Conservation (phyloP, 2,797 vertebrate species). For the Protonibea diacanthus region DNA sequence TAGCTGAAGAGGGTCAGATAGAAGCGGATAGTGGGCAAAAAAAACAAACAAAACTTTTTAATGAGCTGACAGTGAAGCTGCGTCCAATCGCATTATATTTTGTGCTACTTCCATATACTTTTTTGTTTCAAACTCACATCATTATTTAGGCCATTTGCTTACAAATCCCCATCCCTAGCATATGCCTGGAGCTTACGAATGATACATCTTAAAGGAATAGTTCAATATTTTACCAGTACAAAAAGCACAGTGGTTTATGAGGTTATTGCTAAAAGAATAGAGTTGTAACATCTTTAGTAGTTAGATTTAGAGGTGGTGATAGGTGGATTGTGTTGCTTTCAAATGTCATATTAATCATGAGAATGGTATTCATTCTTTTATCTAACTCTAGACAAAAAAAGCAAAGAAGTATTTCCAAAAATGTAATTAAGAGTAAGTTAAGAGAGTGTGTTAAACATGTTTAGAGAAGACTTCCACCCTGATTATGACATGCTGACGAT, state of each 20-base stretch:
- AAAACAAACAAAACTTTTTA: slow-evolving; percentile 19
- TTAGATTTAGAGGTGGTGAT: background rate
- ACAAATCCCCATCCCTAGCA: slow-evolving; percentile 4
- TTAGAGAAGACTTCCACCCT: background rate
- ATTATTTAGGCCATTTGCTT: background rate
- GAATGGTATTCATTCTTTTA: background rate
- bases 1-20: slow-evolving; percentile 38
- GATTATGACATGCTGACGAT: slow-evolving; percentile 4
- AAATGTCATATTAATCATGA: background rate
- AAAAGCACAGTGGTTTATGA: background rate
- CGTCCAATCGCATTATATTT: background rate
- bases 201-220: background rate
- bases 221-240: background rate
- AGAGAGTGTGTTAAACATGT: background rate
- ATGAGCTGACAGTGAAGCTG: slow-evolving; percentile 14
- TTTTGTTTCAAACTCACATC: background rate
- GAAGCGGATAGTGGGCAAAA: slow-evolving; percentile 17
- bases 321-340: background rate
- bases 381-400: background rate
- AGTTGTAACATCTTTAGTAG: background rate
- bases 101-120: background rate
- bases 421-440: background rate
- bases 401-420: background rate
- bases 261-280: background rate
- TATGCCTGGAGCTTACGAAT: background rate